These are phyloP conservation scores for Drosophila mayri DNA, from an alignment of 1,140 invertebrate genomes.

Conservation along the genomic window DNA sequence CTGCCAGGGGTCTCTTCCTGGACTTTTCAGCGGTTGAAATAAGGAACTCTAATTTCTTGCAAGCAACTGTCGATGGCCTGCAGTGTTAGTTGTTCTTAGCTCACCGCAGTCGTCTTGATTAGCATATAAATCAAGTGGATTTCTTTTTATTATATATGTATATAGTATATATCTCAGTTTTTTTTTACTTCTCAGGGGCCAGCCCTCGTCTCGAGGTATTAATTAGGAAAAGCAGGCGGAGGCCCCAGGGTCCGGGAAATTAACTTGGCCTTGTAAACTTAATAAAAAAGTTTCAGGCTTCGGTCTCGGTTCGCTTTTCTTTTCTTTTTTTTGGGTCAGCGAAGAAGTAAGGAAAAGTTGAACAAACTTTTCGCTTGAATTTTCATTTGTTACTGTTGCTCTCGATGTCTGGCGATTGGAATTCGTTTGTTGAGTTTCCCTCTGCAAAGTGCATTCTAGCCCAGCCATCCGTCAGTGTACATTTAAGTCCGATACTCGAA, in stretches of 20 bases:
- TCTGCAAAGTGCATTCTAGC: constrained; percentile 36
- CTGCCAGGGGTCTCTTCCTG: constrained; percentile 10
- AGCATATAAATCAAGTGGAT: constrained; percentile 78
- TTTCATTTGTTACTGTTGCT: constrained; percentile 53
- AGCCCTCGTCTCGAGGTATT: constrained; percentile 59
- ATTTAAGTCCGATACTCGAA: constrained; percentile 28
- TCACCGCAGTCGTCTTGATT: constrained; percentile 45
- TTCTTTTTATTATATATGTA: constrained; percentile 20
- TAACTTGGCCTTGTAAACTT: constrained; percentile 73
- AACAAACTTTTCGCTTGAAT: constrained; percentile 42
- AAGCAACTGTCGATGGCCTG: constrained; percentile 35
- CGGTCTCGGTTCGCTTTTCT: constrained; percentile 18
- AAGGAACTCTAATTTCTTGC: constrained; percentile 39
- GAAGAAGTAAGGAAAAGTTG: constrained; percentile 37
- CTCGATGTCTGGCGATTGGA: constrained; percentile 37
- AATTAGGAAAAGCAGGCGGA: constrained; percentile 57
- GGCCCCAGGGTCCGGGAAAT: constrained; percentile 56
- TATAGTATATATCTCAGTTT: neutral
- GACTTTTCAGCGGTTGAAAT: constrained; percentile 4
- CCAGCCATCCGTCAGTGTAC: constrained; percentile 24
- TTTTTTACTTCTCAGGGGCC: constrained; percentile 9
- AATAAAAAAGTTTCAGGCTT: constrained; percentile 74
- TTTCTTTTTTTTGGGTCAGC: constrained; percentile 2
- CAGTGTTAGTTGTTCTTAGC: constrained; percentile 21
- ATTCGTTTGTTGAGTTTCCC: constrained; percentile 28